Conservation (phyloP, 1,140 invertebrate species). For the Drosophila sechellia region DNA sequence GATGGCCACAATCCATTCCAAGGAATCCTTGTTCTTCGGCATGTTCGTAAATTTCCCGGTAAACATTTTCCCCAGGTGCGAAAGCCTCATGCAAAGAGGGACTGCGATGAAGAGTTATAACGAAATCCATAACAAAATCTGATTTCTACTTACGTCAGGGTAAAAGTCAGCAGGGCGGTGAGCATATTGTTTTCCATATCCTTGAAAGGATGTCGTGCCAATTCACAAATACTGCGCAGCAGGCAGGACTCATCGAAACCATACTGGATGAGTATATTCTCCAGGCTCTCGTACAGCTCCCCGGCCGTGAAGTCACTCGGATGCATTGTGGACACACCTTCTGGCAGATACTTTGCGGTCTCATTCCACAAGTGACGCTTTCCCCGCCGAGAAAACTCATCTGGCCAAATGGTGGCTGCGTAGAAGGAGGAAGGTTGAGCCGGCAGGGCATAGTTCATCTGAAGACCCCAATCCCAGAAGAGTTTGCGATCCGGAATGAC, state of each 20-base stretch:
- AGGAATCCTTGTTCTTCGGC: slow-evolving; percentile 71
- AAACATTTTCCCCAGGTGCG: slow-evolving; percentile 52
- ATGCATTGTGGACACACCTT: slow-evolving; percentile 20
- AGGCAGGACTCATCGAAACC: slow-evolving; percentile 77
- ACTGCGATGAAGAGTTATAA: slow-evolving; percentile 28
- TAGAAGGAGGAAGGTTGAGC: slow-evolving; percentile 53
- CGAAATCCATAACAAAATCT: too few species aligned
- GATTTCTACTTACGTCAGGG: slow-evolving; percentile 67
- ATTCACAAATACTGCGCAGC: slow-evolving; percentile 72
- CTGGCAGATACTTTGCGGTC: slow-evolving; percentile 54
- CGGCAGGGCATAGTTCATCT: slow-evolving; percentile 72
- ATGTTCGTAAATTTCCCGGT: slow-evolving; percentile 60
- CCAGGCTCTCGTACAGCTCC: slow-evolving; percentile 67
- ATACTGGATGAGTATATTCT: slow-evolving; percentile 52
- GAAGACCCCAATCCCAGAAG: slow-evolving; percentile 73
- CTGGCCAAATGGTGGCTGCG: slow-evolving; percentile 63
- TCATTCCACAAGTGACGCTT: slow-evolving; percentile 53
- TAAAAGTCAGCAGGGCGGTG: slow-evolving; percentile 70
- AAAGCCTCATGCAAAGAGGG: slow-evolving; percentile 78
- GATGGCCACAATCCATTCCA: slow-evolving; percentile 48
- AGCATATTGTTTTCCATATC: slow-evolving; percentile 62
- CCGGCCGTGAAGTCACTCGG: slow-evolving; percentile 76
- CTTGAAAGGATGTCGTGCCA: slow-evolving; percentile 74
- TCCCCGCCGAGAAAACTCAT: slow-evolving; percentile 47
- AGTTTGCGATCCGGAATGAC: slow-evolving; percentile 55